These are phyloP conservation scores for Alethe castanea DNA, from an alignment of 2,113 vertebrate species.

Conservation along the genomic window DNA sequence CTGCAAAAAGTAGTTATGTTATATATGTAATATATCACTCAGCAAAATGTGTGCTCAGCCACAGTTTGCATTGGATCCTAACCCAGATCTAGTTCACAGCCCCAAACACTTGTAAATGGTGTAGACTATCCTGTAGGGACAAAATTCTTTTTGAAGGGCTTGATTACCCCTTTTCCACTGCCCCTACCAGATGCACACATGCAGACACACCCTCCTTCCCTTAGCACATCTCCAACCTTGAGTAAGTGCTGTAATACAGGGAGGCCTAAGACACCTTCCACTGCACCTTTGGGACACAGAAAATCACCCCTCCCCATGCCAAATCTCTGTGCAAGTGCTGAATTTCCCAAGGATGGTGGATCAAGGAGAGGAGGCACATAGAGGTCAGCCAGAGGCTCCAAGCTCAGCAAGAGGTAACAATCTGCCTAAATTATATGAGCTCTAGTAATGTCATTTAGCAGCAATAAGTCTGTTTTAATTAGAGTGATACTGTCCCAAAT, in stretches of 20 bases:
- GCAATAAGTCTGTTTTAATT: slow-evolving; percentile 1
- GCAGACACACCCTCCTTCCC: fast-evolving
- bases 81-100: background rate
- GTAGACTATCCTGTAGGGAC: background rate
- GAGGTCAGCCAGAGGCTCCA: background rate
- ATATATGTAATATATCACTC: background rate
- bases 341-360: background rate
- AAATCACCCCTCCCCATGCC: background rate
- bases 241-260: background rate
- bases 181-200: background rate
- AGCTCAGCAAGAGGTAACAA: background rate
- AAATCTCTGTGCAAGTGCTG: background rate
- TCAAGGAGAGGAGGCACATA: background rate
- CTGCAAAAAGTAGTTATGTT: background rate
- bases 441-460: background rate
- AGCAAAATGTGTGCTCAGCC: background rate
- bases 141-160: background rate
- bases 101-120: background rate
- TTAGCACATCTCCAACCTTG: background rate
- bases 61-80: background rate
- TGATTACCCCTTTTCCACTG: background rate
- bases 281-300: background rate
- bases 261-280: background rate
- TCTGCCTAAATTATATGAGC: background rate
- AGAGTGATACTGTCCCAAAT: background rate